Percentiles rank a stretch among this genome's conserved stretches.
These are phyloP conservation scores for Puffinus mauretanicus DNA, from an alignment of 2,113 vertebrate species.

Conservation along the genomic window DNA sequence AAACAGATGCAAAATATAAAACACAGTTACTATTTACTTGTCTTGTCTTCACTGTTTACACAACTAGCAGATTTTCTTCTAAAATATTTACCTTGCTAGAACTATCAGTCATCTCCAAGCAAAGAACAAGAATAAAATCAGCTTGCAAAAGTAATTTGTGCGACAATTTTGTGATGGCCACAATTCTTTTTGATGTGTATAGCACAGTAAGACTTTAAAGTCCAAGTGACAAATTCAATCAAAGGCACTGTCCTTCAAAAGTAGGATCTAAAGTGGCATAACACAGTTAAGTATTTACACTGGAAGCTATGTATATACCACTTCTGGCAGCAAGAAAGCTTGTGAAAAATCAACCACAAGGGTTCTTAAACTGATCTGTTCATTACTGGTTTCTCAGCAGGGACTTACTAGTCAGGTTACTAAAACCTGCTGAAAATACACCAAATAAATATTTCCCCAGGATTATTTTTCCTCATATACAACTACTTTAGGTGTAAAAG, in stretches of 20 bases:
- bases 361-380: neutral
- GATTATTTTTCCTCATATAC: neutral
- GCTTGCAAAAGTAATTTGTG: constrained; percentile 16
- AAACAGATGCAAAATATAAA: constrained; percentile 49
- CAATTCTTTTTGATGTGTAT: neutral
- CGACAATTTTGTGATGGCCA: neutral
- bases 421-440: neutral
- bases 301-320: neutral
- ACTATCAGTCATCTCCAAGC: neutral
- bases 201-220: constrained; percentile 7
- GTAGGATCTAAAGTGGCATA: neutral
- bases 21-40: constrained; percentile 13
- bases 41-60: constrained; percentile 39
- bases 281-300: neutral
- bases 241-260: constrained; percentile 20
- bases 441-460: neutral
- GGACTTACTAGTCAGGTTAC: neutral
- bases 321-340: neutral
- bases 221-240: constrained; percentile 23
- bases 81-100: constrained; percentile 64
- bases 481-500: neutral
- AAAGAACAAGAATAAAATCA: neutral
- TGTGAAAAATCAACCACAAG: neutral
- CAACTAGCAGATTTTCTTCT: constrained; percentile 15
- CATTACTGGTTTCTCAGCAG: neutral